These are phyloP conservation scores for Anthrax anthrax DNA, from an alignment of 2,888 invertebrate species.

Conservation along the genomic window DNA sequence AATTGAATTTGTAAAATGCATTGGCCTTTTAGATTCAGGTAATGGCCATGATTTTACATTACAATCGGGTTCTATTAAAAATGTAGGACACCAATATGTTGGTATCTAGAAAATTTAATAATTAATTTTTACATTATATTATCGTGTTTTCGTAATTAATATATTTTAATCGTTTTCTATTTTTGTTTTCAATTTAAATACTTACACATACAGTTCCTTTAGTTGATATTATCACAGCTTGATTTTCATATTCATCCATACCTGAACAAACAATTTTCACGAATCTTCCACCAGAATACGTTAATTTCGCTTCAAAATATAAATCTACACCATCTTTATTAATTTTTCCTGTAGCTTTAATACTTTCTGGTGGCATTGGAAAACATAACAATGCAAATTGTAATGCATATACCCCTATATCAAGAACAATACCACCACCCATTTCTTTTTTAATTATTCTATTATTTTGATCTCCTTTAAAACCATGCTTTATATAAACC, in stretches of 20 bases:
- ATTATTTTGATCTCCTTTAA: constrained; percentile 37
- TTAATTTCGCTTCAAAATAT: constrained; percentile 17
- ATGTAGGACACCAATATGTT: constrained; percentile 55
- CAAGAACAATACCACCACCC: constrained; percentile 61
- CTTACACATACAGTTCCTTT: constrained; percentile 20
- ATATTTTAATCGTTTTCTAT: neutral
- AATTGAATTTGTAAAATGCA: constrained; percentile 52
- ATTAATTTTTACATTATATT: neutral
- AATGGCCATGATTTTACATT: constrained; percentile 44
- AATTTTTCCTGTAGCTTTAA: constrained; percentile 50
- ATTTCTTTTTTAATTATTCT: constrained; percentile 45
- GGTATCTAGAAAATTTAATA: constrained; percentile 23
- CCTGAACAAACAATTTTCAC: constrained; percentile 20
- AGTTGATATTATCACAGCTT: constrained; percentile 18
- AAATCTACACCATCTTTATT: constrained; percentile 56
- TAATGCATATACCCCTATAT: constrained; percentile 57
- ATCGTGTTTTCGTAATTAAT: no score
- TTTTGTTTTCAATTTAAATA: neutral
- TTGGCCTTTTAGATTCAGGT: constrained; percentile 39
- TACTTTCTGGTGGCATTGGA: constrained; percentile 46
- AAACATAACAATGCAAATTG: constrained; percentile 56
- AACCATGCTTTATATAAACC: constrained; percentile 53
- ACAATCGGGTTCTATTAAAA: constrained; percentile 42
- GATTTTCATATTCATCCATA: constrained; percentile 15
- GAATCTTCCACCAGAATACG: constrained; percentile 15